Evolutionary conservation across 1,140 invertebrate species (phyloP), one percentile per base, ranked within the genome.

Genomic region (Aphelenchoides besseyi): DNA sequence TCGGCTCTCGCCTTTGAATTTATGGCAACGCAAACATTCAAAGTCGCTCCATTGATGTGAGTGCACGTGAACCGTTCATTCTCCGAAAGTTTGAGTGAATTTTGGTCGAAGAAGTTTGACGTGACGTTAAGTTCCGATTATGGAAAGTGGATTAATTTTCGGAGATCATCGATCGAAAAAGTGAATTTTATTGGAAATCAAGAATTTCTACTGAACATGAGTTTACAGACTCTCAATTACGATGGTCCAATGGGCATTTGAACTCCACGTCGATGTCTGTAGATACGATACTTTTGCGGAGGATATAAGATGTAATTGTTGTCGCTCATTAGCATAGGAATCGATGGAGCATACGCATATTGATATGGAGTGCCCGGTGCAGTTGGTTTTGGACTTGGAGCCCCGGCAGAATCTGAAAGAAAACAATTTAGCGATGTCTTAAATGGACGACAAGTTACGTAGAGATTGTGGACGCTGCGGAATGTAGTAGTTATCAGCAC

Each of bases 241-340:
- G 55, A 23, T 23, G 55, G 55, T 8, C 55, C 55, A 33, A 59
- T 28, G 5, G 55, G 55, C 55, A 59, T 59, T 23, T 48, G 41
- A 23, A 48, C 41, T 28, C 23, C 55, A 28, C 63, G 30, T 37
- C 32, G 16, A 2, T 29, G 63, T 66, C 63, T 26, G 30, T 66
- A 66, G 36, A 66, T 66, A 12, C 63, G 30, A 33, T 41, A 66
- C 1, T 32, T 28, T 36, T 55, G 30, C 23, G 63, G 63, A 37
- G 63, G 63, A 35, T 66, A 66, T 0, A 66, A 33, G 23, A 30
- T 30, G 32, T 66, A 66, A 32, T 12, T 33, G 63, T 23, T 66
- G n/a, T 64, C 32, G 16, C 36, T 1, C 32, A 32, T 12, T 12
- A 37, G 18, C n/a, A n/a, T 16, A 2, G 16, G 63, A 37, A 12